Base-by-base conservation (phyloP, 1,140 invertebrate species). In the Drosophila pseudoananassae region DNA sequence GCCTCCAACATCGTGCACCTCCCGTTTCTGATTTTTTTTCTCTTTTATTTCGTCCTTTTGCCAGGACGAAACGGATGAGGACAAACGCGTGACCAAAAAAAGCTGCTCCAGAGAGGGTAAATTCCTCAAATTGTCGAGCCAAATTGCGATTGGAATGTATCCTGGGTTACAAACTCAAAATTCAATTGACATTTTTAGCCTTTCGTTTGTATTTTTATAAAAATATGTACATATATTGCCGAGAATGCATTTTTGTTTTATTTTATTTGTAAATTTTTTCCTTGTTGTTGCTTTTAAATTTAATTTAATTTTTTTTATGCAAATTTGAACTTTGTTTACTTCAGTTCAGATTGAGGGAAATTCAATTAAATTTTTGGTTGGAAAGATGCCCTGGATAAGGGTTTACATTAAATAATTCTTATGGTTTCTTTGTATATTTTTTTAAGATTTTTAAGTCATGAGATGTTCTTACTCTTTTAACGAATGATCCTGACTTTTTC, bases 71-170 rank as follows among this genome's bases (percentile, higher is more conserved):
- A 14, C 15, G 38, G 38, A 40, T 40, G 38, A 40, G 38, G n/a
- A 40, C 38, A 40, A 40, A 40, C 38, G 14, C 8, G 27, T 40
- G 31, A 4, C 12, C 33, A 36, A 31, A 27, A 15, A 17, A 1
- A 17, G 1, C 20, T 17, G 6, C 6, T 27, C 6, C 5, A 27
- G 25, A 27, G 25, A 4, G 4, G 6, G 5, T 27, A 27, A 46
- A 46, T 53, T 65, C 14, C n/a, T 65, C 36, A 53, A 33, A 45
- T 68, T 53, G 29, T 36, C 29, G 14, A 25, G 36, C 29, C 43
- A 66, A 55, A 55, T 47, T 68, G 65, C 54, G 46, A 66, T 55
- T 69, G 49, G 31, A 47, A 47, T 53, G 49, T 69, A 49, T 25
- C 31, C 40, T 25, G n/a, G 64, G 25, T 9, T 54, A 10, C 47